phyloP scores from a whole-genome alignment of 1,140 invertebrate species.

The Holcopasites calliopsidis region DNA sequence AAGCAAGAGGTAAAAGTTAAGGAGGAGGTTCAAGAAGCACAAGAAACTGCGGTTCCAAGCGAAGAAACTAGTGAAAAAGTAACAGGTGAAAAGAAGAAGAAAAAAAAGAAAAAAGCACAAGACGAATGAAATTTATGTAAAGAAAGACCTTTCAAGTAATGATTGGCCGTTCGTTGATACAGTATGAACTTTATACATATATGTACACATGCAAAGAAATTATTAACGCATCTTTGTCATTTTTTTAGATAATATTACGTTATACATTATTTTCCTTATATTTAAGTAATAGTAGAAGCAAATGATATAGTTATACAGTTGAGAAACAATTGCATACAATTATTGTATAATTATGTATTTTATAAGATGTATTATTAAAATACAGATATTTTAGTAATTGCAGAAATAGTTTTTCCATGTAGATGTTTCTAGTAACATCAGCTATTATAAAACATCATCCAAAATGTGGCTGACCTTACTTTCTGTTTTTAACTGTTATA shows the following conservation, averaged over 20 bases:
- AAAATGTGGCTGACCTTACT: no score
- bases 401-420: neutral
- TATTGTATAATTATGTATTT: conserved; percentile 1
- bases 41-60: conserved; percentile 10
- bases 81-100: conserved; percentile 68
- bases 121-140: conserved; percentile 51
- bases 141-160: no score
- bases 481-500: no score
- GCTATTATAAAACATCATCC: no score
- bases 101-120: conserved; percentile 75
- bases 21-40: conserved; percentile 58
- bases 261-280: neutral
- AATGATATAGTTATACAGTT: neutral
- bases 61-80: conserved; percentile 39
- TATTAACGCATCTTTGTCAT: neutral
- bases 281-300: no score
- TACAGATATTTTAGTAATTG: conserved; percentile 25
- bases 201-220: neutral
- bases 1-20: conserved; percentile 71
- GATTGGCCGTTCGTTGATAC: no score
- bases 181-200: no score
- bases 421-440: no score
- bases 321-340: neutral
- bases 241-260: no score
- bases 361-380: conserved; percentile 12